Percentiles rank a stretch among this genome's conserved stretches.
Evolutionary conservation across 2,888 invertebrate species (phyloP).

Genomic region (Prosapia bicincta): DNA sequence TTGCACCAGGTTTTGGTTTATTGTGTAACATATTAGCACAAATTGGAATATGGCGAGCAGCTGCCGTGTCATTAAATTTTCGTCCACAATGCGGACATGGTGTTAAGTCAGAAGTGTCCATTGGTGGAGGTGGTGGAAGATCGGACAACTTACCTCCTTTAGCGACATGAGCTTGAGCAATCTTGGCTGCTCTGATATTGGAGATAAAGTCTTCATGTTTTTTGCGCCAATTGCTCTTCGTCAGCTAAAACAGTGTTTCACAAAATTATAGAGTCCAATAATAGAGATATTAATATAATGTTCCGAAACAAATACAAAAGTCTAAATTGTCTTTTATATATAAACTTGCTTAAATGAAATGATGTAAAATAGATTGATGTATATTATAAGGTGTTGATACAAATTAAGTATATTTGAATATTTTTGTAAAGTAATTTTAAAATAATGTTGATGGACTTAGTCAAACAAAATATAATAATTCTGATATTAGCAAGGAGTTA

Average conservation of each 20-base stretch:
- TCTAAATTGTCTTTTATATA: too few species aligned
- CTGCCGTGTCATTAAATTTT: conserved; percentile 79
- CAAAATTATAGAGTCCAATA: too few species aligned
- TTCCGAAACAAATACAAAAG: too few species aligned
- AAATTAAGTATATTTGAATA: too few species aligned
- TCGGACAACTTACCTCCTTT: conserved; percentile 84
- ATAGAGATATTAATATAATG: too few species aligned
- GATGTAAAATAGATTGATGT: too few species aligned
- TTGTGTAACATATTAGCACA: conserved; percentile 81
- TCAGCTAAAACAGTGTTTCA: background rate
- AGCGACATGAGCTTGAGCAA: conserved; percentile 72
- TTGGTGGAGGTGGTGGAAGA: conserved; percentile 85
- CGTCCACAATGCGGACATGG: conserved; percentile 84
- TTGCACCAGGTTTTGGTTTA: conserved; percentile 57
- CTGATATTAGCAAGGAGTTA: too few species aligned
- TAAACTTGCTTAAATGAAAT: too few species aligned
- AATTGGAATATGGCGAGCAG: conserved; percentile 89
- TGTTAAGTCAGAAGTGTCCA: conserved; percentile 77
- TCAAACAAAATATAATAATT: too few species aligned
- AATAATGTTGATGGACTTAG: too few species aligned
- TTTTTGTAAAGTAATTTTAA: too few species aligned
- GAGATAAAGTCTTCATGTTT: conserved; percentile 93
- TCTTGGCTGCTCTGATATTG: conserved; percentile 87
- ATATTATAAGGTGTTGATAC: too few species aligned
- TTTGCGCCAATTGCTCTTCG: conserved; percentile 77